phyloP scores from a whole-genome alignment of 2,888 invertebrate species.

The Caenorhabditis panamensis region DNA sequence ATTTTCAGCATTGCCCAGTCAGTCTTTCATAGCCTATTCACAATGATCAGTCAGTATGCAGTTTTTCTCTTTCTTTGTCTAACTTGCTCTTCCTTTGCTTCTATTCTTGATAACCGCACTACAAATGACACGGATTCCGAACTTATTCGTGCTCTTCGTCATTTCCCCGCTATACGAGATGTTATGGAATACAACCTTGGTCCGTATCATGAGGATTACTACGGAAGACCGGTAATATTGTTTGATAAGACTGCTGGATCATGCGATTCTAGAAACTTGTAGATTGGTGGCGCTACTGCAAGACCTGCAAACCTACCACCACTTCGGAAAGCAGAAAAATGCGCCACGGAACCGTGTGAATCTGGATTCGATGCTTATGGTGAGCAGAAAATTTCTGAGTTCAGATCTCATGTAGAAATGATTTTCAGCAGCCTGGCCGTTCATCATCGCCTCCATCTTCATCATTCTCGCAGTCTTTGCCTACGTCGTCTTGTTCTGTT shows the following conservation, averaged over 20 bases:
- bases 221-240: neutral
- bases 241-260: no score
- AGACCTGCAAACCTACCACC: neutral
- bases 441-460: constrained; percentile 13
- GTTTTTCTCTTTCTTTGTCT: neutral
- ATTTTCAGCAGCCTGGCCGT: constrained; percentile 24
- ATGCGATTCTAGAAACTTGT: no score
- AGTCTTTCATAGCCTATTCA: neutral
- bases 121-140: neutral
- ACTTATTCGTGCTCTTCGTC: neutral
- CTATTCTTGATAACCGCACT: constrained; percentile 16
- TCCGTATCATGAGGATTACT: constrained; percentile 15
- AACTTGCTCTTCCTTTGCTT: neutral
- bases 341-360: neutral
- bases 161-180: neutral
- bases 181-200: neutral
- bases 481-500: constrained; percentile 14
- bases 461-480: constrained; percentile 13
- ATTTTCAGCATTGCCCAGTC: neutral
- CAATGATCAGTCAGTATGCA: neutral
- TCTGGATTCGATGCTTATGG: neutral
- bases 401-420: no score
- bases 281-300: no score
- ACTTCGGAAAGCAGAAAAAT: neutral
- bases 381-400: no score